Percentiles rank a stretch among this genome's conserved stretches.
Conservation (phyloP, 2,888 invertebrate species). For the Branchinecta sandiegonensis region DNA sequence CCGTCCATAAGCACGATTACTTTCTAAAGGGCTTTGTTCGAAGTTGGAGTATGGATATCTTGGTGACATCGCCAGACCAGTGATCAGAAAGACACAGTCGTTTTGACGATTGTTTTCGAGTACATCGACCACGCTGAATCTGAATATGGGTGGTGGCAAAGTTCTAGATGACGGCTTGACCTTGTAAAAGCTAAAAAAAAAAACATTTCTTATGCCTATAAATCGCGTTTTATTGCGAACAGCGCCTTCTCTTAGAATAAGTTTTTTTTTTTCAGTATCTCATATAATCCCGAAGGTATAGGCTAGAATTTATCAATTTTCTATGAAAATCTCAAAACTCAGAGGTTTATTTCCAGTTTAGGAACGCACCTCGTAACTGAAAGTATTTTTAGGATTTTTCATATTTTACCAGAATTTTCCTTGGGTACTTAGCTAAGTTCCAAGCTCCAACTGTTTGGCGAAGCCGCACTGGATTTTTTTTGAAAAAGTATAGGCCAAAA, state of each 20-base stretch:
- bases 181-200: not conserved
- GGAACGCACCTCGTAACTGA: not conserved
- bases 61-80: not conserved
- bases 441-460: not conserved
- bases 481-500: not conserved
- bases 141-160: conserved; percentile 4
- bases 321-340: not conserved
- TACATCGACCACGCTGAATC: conserved; percentile 8
- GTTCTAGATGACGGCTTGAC: not conserved
- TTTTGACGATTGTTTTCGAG: not conserved
- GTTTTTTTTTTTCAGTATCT: too few relatives aligned
- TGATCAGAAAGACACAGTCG: conserved; percentile 8
- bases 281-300: too few relatives aligned
- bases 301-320: conserved; percentile 1
- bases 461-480: not conserved
- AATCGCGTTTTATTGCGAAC: too few relatives aligned
- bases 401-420: not conserved
- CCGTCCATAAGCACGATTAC: too few relatives aligned
- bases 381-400: not conserved
- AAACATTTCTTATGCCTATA: too few relatives aligned
- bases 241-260: too few relatives aligned
- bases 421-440: not conserved
- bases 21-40: too few relatives aligned
- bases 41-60: too few relatives aligned
- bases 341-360: not conserved